Conservation (phyloP, 1,140 invertebrate genomes). For the Calephelis virginiensis region DNA sequence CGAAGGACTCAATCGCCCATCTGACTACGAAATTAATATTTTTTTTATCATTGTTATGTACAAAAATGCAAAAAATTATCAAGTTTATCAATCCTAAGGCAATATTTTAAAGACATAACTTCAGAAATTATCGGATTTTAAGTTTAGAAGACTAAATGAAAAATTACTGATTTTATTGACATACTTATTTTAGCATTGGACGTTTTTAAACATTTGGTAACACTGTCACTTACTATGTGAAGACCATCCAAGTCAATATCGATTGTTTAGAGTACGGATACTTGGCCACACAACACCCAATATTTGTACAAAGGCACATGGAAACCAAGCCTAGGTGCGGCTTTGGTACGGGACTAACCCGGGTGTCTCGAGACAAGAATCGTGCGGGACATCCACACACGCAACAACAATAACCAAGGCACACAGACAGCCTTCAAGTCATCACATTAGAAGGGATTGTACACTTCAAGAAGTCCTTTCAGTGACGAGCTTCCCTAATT, state of each 20-base stretch:
- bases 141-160: too few species aligned
- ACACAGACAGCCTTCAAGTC: constrained; percentile 65
- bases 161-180: too few species aligned
- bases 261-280: constrained; percentile 67
- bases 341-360: constrained; percentile 18
- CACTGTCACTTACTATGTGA: not conserved
- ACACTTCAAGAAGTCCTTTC: constrained; percentile 40
- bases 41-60: too few species aligned
- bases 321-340: constrained; percentile 17
- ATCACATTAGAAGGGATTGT: constrained; percentile 57
- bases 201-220: not conserved
- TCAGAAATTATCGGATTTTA: too few species aligned
- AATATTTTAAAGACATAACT: too few species aligned
- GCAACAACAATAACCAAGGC: constrained; percentile 59
- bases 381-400: constrained; percentile 44
- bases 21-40: too few species aligned
- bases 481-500: constrained; percentile 67
- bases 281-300: constrained; percentile 71
- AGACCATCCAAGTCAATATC: constrained; percentile 58
- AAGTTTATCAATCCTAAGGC: too few species aligned
- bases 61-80: too few species aligned
- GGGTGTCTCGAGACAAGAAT: constrained; percentile 14
- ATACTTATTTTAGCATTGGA: not conserved
- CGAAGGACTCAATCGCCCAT: too few species aligned
- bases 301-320: constrained; percentile 25